These are phyloP conservation scores for Lamprotornis superbus DNA, from an alignment of 2,113 vertebrate species.

Conservation along the genomic window DNA sequence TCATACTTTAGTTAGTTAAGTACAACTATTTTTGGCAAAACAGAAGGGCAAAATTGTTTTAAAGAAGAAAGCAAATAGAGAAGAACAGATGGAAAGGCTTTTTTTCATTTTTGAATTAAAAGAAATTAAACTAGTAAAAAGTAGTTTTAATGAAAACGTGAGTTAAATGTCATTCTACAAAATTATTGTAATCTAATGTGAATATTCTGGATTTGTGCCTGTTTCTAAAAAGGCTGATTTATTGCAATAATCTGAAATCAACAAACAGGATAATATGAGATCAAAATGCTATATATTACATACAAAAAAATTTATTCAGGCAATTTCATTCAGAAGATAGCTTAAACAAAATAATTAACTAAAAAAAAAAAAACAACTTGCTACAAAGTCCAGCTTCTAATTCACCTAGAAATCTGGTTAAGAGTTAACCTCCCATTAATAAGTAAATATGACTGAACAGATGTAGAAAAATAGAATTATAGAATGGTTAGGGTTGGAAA, in stretches of 20 bases:
- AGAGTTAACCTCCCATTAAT: neutral
- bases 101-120: conserved; percentile 47
- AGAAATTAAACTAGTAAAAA: conserved; percentile 36
- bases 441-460: neutral
- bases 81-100: conserved; percentile 53
- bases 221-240: conserved; percentile 7
- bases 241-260: conserved; percentile 2
- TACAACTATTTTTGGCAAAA: conserved; percentile 70
- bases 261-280: neutral
- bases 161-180: conserved; percentile 19
- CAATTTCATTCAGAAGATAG: neutral
- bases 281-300: neutral
- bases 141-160: conserved; percentile 28
- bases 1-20: conserved; percentile 55
- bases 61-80: conserved; percentile 49
- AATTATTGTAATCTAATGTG: conserved; percentile 32
- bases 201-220: neutral
- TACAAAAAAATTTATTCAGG: neutral
- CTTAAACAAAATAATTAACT: neutral
- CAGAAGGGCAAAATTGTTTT: conserved; percentile 59
- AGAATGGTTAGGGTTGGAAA: neutral
- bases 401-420: neutral
- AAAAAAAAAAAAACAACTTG: neutral
- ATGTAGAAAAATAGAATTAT: neutral
- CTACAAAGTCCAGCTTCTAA: neutral